phyloP scores from a whole-genome alignment of 35 echinoderm and acorn worm species.

The Apostichopus japonicus region DNA sequence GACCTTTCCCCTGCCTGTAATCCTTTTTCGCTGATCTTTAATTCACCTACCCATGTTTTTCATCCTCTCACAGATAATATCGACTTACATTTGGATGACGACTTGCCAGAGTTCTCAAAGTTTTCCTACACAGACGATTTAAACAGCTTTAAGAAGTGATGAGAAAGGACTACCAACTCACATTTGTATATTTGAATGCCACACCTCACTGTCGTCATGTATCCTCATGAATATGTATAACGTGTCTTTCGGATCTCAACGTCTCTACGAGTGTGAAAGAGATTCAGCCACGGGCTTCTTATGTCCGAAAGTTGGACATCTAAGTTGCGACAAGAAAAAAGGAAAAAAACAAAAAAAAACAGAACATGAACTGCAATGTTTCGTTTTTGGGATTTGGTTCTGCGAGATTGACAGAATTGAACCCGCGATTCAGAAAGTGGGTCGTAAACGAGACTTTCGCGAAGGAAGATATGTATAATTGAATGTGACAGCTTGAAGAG shows the following conservation, averaged over 20 bases:
- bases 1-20: too few relatives aligned
- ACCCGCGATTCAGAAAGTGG: neutral
- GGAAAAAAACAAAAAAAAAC: neutral
- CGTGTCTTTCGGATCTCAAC: slow-evolving; percentile 24
- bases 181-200: slow-evolving; percentile 14
- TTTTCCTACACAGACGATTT: slow-evolving; percentile 51
- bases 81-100: slow-evolving; percentile 21
- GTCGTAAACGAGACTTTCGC: neutral
- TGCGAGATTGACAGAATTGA: neutral
- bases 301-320: neutral
- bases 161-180: neutral
- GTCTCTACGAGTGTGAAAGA: neutral
- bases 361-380: slow-evolving; percentile 1
- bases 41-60: neutral
- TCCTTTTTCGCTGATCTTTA: too few relatives aligned
- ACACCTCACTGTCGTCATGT: slow-evolving; percentile 41
- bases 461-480: too few relatives aligned
- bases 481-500: too few relatives aligned
- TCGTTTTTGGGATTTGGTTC: neutral
- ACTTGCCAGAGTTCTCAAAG: slow-evolving; percentile 43
- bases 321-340: neutral
- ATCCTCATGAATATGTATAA: slow-evolving; percentile 28
- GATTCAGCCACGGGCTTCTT: neutral
- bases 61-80: neutral
- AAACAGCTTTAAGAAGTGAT: slow-evolving; percentile 36